Conservation (phyloP, 2,888 invertebrate genomes). For the Agrochola lychnidis region DNA sequence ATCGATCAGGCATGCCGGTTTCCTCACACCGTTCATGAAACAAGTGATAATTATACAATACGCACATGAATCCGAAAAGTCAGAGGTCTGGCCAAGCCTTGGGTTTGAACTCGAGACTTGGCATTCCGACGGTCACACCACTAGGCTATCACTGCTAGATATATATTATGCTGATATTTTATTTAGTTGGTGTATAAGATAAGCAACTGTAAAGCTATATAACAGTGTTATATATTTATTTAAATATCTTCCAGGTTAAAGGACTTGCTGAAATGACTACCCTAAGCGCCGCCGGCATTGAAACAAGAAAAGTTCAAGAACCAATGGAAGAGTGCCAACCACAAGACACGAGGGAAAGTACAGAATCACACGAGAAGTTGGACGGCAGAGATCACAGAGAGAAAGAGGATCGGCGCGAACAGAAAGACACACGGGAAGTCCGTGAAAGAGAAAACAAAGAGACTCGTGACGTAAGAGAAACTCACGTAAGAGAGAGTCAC, state of each 20-base stretch:
- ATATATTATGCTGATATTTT: background rate
- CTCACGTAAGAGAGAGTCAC: conserved; percentile 78
- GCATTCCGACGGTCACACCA: too few relatives aligned
- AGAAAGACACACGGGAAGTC: conserved; percentile 80
- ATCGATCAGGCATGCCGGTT: too few relatives aligned
- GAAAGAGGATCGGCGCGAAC: conserved; percentile 83
- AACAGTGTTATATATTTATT: background rate
- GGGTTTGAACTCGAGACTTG: too few relatives aligned
- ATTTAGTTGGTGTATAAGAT: background rate
- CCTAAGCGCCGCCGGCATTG: conserved; percentile 92
- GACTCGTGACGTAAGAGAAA: conserved; percentile 74
- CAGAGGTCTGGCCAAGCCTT: too few relatives aligned
- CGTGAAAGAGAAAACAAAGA: conserved; percentile 84
- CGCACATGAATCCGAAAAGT: too few relatives aligned
- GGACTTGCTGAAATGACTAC: conserved; percentile 98
- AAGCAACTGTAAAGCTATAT: background rate
- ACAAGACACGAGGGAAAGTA: conserved; percentile 81
- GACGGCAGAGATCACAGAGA: conserved; percentile 81
- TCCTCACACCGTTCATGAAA: too few relatives aligned
- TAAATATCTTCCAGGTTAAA: conserved; percentile 91
- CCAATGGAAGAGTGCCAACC: conserved; percentile 88
- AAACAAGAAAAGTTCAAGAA: conserved; percentile 86
- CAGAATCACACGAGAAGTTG: conserved; percentile 81
- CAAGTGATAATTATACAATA: too few relatives aligned
- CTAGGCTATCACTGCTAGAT: too few relatives aligned